Percentiles rank a stretch among this genome's conserved stretches.
phyloP scores from a whole-genome alignment of 1,140 invertebrate genomes.

The Eurosta solidaginis region DNA sequence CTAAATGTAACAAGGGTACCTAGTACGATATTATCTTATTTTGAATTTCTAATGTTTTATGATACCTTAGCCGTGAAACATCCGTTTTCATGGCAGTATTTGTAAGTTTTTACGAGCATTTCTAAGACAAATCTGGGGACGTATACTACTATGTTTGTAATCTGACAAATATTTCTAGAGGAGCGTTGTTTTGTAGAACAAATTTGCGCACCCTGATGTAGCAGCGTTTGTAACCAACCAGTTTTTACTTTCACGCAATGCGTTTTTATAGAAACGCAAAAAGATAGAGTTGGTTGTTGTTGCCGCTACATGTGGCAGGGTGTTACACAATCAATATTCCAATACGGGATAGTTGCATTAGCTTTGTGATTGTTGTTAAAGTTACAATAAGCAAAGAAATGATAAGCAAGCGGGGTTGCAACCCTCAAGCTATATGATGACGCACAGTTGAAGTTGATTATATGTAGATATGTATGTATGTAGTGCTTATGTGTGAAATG shows the following conservation, averaged over 20 bases:
- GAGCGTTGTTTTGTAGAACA: no score
- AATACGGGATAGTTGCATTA: conserved; percentile 1
- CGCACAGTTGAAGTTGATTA: background rate
- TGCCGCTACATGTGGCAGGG: no score
- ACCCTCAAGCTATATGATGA: background rate
- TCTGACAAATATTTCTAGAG: no score
- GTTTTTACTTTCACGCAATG: conserved; percentile 24
- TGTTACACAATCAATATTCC: conserved; percentile 5
- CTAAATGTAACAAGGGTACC: no score
- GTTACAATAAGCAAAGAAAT: background rate
- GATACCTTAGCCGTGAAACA: no score
- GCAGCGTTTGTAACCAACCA: background rate
- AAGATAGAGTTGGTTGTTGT: background rate
- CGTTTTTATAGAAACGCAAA: background rate
- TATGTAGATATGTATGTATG: background rate
- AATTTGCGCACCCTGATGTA: no score
- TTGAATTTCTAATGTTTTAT: no score
- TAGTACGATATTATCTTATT: no score
- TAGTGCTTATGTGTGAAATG: background rate
- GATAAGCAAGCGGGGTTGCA: background rate
- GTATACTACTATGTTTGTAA: no score
- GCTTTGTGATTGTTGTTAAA: background rate
- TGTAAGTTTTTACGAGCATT: no score
- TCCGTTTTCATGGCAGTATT: no score
- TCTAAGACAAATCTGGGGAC: no score